phyloP scores from a whole-genome alignment of 2,888 invertebrate species.

The Eupithecia abbreviata region DNA sequence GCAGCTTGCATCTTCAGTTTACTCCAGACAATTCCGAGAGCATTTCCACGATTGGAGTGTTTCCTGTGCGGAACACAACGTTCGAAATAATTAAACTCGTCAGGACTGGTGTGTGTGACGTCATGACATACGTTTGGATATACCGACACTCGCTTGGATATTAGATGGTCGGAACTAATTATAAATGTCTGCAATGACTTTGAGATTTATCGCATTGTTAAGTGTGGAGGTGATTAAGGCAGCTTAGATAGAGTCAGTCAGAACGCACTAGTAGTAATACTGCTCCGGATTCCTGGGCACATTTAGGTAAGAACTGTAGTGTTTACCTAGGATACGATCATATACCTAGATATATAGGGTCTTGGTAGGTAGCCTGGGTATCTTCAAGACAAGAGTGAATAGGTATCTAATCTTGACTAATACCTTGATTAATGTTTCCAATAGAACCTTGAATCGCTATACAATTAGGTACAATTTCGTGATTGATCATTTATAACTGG shows the following conservation, averaged over 20 bases:
- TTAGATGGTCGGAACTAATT: conserved; percentile 7
- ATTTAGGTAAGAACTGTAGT: too few relatives aligned
- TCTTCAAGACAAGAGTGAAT: too few relatives aligned
- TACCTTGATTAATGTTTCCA: not conserved
- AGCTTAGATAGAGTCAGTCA: not conserved
- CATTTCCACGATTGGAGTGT: conserved; percentile 48
- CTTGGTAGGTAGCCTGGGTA: too few relatives aligned
- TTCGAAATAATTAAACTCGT: conserved; percentile 73
- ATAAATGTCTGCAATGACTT: conserved; percentile 10
- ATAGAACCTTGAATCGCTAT: not conserved
- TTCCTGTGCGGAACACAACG: conserved; percentile 53
- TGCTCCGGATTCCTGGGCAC: not conserved
- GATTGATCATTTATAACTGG: not conserved
- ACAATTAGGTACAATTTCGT: not conserved
- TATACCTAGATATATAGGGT: too few relatives aligned
- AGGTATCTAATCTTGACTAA: too few relatives aligned
- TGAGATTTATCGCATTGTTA: not conserved
- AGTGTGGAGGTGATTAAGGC: not conserved
- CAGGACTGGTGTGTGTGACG: conserved; percentile 68
- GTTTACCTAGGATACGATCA: too few relatives aligned
- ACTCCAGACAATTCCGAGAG: conserved; percentile 20
- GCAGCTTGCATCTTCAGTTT: conserved; percentile 12
- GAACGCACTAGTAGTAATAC: too few relatives aligned
- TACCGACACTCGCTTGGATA: not conserved
- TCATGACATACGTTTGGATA: conserved; percentile 34